Evolutionary conservation across 2,113 vertebrate species (phyloP).

Genomic region (Syngnathus floridae): DNA sequence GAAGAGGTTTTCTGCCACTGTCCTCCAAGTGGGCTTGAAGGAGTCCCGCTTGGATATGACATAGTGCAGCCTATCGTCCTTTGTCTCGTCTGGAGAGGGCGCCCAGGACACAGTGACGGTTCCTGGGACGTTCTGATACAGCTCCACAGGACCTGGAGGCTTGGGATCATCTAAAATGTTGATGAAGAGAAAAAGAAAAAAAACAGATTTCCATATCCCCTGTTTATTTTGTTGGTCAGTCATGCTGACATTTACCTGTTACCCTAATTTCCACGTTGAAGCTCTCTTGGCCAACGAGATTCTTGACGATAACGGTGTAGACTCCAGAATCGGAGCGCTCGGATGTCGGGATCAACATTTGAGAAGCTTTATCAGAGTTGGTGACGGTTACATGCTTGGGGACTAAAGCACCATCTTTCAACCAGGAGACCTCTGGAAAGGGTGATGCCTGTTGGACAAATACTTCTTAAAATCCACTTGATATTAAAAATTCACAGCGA

Average conservation of each 20-base stretch:
- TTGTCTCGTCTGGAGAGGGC: constrained; percentile 79
- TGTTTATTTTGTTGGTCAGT: not conserved
- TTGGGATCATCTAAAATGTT: constrained; percentile 72
- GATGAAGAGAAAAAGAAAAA: not conserved
- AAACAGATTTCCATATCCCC: not conserved
- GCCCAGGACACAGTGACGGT: constrained; percentile 82
- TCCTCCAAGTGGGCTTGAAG: constrained; percentile 66
- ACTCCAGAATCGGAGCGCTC: constrained; percentile 72
- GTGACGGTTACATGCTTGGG: constrained; percentile 64
- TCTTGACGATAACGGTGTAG: constrained; percentile 74
- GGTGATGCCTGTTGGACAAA: constrained; percentile 70
- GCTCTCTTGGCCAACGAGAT: constrained; percentile 65
- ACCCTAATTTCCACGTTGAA: constrained; percentile 76
- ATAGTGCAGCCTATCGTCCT: constrained; percentile 75
- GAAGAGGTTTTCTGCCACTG: constrained; percentile 74
- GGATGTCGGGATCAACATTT: constrained; percentile 75
- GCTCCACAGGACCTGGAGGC: constrained; percentile 73
- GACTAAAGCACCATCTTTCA: constrained; percentile 76
- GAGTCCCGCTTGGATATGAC: constrained; percentile 75
- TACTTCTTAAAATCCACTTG: not conserved
- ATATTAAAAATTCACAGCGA: not conserved
- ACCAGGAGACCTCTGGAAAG: constrained; percentile 76
- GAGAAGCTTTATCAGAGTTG: constrained; percentile 70
- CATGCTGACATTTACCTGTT: constrained; percentile 69
- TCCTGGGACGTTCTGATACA: constrained; percentile 76